Base-by-base conservation (phyloP, 2,113 vertebrate species). In the Acrocephalus arundinaceus region DNA sequence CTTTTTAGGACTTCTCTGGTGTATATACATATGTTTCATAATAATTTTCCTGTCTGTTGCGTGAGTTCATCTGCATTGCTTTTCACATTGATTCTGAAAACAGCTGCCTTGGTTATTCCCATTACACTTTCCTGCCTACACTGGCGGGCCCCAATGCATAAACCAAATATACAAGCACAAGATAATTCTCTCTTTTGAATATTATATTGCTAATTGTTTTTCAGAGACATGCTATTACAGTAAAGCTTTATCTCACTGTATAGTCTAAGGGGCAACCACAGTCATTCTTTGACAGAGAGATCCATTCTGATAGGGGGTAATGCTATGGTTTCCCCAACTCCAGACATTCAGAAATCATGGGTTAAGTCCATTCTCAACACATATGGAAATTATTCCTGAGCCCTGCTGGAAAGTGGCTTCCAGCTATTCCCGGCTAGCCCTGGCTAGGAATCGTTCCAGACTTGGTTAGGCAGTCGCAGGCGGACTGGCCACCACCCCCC, bases 71-170 rank as follows among this genome's bases (percentile, higher is more conserved):
- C 55, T 71, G 70, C 43, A 27, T 11, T 68, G n/a, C 4, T 91
- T 93, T 93, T 89, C 92, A 73, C n/a, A 74, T 22, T 17, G 35
- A 68, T 89, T 63, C 79, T 66, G 65, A 87, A 96, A 96, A 85
- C 35, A 94, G 3, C 37, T 51, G 74, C 73, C 65, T 73, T 54
- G 51, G 33, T 89, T 87, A 78, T 58, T 87, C 54, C 37, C 13
- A 7, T 61, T 79, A 73, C 14, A 27, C 49, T 80, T 78, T 51
- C 55, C 23, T 52, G 33, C 11, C 67, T 59, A 48, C 87, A 84
- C 28, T 39, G 23, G 7, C 71, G 55, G 70, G 18, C 46, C 61
- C 49, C 28, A 61, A 68, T 49, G 22, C 28, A 71, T 54, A 71
- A 96, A 65, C 6, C 63, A 92, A 89, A 90, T 72, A 49, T 7